phyloP scores from a whole-genome alignment of 37 sponge, comb jelly and placozoan species.

The Lycopodina hypogea region DNA sequence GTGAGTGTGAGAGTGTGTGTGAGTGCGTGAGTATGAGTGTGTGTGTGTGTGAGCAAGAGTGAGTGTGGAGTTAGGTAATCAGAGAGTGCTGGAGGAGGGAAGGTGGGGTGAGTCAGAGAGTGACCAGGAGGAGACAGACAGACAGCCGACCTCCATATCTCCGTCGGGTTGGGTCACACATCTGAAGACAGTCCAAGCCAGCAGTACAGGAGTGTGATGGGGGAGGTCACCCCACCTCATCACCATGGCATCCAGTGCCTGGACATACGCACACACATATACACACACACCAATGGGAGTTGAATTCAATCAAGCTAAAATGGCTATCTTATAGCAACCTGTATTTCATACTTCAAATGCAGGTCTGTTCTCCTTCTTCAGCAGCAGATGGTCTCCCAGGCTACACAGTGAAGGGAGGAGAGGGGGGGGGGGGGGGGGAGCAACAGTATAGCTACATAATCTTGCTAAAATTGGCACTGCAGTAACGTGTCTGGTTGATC shows the following conservation, averaged over 20 bases:
- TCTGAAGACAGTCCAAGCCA: slow-evolving; percentile 45
- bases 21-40: no score
- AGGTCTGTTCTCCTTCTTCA: neutral
- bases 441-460: no score
- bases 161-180: slow-evolving; percentile 9
- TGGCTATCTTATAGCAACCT: no score
- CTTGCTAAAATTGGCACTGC: no score
- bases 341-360: neutral
- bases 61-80: neutral
- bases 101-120: neutral
- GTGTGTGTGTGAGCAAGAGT: no score
- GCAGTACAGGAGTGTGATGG: slow-evolving; percentile 49
- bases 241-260: slow-evolving; percentile 38
- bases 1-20: neutral
- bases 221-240: slow-evolving; percentile 28
- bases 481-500: no score
- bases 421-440: no score
- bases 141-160: no score
- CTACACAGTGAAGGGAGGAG: neutral
- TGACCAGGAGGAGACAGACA: no score
- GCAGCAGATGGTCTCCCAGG: neutral
- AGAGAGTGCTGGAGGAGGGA: neutral
- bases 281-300: neutral
- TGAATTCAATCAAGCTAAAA: neutral
- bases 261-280: neutral